These are phyloP conservation scores for Enoplolaimus lenunculus DNA, from an alignment of 2,888 invertebrate species.

Conservation along the genomic window DNA sequence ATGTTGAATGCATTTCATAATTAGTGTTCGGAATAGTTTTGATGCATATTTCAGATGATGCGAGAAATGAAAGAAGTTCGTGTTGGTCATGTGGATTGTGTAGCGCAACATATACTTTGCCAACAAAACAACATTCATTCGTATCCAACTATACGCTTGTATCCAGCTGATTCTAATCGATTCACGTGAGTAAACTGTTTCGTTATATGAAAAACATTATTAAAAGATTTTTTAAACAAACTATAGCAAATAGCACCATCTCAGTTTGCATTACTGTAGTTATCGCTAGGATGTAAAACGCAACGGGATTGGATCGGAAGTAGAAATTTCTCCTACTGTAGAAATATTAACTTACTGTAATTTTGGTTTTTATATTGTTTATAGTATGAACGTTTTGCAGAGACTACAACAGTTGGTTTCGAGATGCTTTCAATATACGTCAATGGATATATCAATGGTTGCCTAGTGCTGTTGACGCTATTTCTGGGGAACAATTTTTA, in stretches of 20 bases:
- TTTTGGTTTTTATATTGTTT: no score
- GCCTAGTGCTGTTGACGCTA: conserved; percentile 49
- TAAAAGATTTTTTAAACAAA: no score
- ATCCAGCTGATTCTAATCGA: conserved; percentile 48
- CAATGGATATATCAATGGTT: conserved; percentile 54
- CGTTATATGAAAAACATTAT: no score
- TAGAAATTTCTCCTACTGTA: no score
- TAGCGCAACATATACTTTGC: conserved; percentile 50
- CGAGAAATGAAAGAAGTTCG: conserved; percentile 47
- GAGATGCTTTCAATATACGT: conserved; percentile 52
- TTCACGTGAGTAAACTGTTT: conserved; percentile 39
- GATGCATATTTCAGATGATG: conserved; percentile 42
- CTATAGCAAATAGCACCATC: no score
- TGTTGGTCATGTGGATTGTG: conserved; percentile 57
- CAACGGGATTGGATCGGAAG: no score
- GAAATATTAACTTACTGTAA: no score
- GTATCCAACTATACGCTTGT: conserved; percentile 57
- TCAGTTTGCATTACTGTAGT: no score
- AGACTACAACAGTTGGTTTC: conserved; percentile 48
- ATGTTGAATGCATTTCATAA: no score
- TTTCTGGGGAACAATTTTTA: conserved; percentile 45
- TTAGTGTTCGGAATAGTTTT: no score
- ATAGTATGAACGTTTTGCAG: conserved; percentile 26
- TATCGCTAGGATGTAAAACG: no score
- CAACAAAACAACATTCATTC: conserved; percentile 50